Percentiles rank a stretch among this genome's conserved stretches.
Conservation (phyloP, 2,888 invertebrate genomes). For the Rutpela maculata region DNA sequence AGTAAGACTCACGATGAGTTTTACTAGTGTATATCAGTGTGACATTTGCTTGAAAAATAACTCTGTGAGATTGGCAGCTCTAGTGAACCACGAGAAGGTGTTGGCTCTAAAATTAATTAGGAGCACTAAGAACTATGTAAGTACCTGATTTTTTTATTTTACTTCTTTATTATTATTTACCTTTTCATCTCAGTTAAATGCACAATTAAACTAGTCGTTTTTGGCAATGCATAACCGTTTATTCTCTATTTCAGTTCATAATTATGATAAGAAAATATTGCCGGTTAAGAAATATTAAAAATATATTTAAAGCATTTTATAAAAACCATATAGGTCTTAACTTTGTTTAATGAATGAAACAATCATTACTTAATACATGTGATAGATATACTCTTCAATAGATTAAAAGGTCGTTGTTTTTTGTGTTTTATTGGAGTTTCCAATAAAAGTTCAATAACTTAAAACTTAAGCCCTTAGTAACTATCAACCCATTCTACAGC, state of each 20-base stretch:
- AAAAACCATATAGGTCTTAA: no score
- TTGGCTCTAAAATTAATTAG: conserved; percentile 43
- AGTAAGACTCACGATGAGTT: conserved; percentile 46
- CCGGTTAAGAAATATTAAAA: neutral
- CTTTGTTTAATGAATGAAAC: no score
- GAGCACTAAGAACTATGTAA: conserved; percentile 37
- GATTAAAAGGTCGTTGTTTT: neutral
- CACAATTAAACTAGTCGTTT: neutral
- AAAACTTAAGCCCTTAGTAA: neutral
- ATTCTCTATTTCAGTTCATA: no score
- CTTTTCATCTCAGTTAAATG: no score
- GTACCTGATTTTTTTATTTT: conserved; percentile 30
- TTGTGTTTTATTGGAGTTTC: neutral
- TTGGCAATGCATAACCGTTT: no score
- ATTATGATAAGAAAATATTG: neutral
- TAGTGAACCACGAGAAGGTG: conserved; percentile 45
- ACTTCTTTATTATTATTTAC: no score
- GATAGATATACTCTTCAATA: neutral
- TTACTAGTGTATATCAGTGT: conserved; percentile 49
- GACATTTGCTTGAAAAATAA: conserved; percentile 44
- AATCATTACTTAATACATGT: no score
- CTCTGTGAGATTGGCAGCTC: conserved; percentile 42
- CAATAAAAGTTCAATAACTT: neutral
- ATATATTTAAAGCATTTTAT: no score
- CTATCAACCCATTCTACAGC: neutral